phyloP scores from a whole-genome alignment of 2,113 vertebrate genomes.

The Sinocyclocheilus grahami region DNA sequence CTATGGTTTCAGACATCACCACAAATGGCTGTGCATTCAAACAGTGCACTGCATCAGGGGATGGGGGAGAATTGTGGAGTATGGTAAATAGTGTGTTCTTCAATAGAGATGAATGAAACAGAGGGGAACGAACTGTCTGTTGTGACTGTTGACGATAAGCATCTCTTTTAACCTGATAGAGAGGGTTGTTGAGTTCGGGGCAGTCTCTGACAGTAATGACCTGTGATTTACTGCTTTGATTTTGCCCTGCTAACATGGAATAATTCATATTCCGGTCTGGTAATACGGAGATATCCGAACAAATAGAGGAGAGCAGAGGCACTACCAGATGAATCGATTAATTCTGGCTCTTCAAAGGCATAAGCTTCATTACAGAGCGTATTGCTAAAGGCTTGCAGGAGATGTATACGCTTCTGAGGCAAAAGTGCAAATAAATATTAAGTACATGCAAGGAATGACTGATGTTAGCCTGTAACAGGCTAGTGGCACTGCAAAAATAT shows the following conservation, averaged over 20 bases:
- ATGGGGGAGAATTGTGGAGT: no score
- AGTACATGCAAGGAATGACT: slow-evolving; percentile 9
- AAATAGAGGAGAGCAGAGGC: neutral
- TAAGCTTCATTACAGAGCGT: neutral
- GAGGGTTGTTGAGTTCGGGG: slow-evolving; percentile 56
- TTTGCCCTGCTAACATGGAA: slow-evolving; percentile 22
- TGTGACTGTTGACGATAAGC: slow-evolving; percentile 38
- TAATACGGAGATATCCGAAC: slow-evolving; percentile 23
- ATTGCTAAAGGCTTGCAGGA: neutral
- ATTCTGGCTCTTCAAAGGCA: neutral
- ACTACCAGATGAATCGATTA: neutral
- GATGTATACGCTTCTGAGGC: neutral
- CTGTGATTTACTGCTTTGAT: slow-evolving; percentile 63
- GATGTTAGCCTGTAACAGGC: neutral
- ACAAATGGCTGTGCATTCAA: neutral
- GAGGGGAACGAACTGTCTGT: slow-evolving; percentile 45
- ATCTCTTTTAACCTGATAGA: slow-evolving; percentile 61
- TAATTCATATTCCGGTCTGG: neutral
- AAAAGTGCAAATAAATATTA: slow-evolving; percentile 10
- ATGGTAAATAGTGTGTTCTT: neutral
- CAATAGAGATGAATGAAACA: neutral
- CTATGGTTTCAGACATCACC: neutral
- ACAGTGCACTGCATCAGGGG: neutral
- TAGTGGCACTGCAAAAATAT: neutral
- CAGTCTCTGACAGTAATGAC: slow-evolving; percentile 57